phyloP scores from a whole-genome alignment of 2,888 invertebrate species.

The Epistrophe eligans region DNA sequence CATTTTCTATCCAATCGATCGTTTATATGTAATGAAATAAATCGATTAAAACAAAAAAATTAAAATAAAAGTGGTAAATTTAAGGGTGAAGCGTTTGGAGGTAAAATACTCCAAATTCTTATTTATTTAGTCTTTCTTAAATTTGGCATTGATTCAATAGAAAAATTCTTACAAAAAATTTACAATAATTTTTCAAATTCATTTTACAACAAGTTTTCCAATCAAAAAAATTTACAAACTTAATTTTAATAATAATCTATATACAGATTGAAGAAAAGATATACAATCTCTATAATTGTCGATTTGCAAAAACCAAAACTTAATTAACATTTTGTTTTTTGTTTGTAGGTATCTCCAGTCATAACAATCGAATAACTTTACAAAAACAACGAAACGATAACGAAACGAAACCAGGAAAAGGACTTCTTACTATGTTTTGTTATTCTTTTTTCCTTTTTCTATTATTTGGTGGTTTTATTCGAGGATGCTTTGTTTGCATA shows the following conservation, averaged over 20 bases:
- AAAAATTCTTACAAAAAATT: neutral
- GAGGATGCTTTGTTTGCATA: neutral
- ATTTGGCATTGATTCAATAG: neutral
- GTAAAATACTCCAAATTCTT: no score
- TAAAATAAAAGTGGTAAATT: no score
- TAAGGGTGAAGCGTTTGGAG: no score
- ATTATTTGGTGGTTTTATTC: neutral
- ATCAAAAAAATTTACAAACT: conserved; percentile 6
- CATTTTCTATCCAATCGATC: no score
- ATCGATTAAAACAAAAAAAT: no score
- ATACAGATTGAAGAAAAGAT: neutral
- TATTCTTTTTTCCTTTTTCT: neutral
- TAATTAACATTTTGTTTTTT: conserved; percentile 19
- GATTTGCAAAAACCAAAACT: conserved; percentile 17
- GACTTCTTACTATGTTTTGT: neutral
- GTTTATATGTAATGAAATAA: no score
- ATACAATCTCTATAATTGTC: neutral
- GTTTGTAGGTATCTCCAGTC: neutral
- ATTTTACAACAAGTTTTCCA: conserved; percentile 23
- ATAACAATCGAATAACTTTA: conserved; percentile 21
- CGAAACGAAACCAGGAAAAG: neutral
- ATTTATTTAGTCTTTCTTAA: no score
- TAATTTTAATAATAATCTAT: neutral
- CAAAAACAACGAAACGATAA: neutral
- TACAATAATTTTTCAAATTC: neutral